phyloP scores from a whole-genome alignment of 2,888 invertebrate species.

The Falcaria lacertinaria region DNA sequence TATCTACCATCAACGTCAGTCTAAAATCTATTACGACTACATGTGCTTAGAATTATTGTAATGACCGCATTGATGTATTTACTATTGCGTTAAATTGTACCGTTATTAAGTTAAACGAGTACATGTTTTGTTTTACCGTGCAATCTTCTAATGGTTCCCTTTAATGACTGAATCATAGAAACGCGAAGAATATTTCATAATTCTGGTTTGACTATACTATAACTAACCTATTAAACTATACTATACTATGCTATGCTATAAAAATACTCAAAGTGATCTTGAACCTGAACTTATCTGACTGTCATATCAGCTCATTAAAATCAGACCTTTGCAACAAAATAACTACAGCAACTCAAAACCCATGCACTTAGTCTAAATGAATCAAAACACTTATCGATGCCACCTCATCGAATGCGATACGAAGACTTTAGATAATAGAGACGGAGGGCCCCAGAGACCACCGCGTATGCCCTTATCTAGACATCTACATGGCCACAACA shows the following conservation, averaged over 20 bases:
- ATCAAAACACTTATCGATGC: conserved; percentile 34
- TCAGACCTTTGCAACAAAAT: conserved; percentile 11
- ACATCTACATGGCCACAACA: conserved; percentile 58
- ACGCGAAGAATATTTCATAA: no score
- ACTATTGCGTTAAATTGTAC: conserved; percentile 1
- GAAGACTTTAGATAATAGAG: conserved; percentile 31
- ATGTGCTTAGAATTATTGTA: conserved; percentile 20
- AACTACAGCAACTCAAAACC: conserved; percentile 6
- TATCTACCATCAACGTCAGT: conserved; percentile 69
- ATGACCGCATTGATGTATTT: conserved; percentile 16
- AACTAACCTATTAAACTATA: no score
- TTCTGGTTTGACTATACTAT: no score
- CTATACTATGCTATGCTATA: background rate
- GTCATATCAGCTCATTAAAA: background rate
- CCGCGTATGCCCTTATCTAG: conserved; percentile 50
- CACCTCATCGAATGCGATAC: conserved; percentile 36
- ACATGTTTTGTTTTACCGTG: no score
- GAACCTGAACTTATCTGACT: background rate
- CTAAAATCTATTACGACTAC: conserved; percentile 56
- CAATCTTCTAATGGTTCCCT: no score
- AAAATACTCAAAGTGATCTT: background rate
- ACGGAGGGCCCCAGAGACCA: conserved; percentile 31
- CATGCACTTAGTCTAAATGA: conserved; percentile 27
- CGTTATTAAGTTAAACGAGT: background rate
- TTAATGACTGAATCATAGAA: no score